phyloP scores from a whole-genome alignment of 2,113 vertebrate genomes.

The Laterallus jamaicensis region DNA sequence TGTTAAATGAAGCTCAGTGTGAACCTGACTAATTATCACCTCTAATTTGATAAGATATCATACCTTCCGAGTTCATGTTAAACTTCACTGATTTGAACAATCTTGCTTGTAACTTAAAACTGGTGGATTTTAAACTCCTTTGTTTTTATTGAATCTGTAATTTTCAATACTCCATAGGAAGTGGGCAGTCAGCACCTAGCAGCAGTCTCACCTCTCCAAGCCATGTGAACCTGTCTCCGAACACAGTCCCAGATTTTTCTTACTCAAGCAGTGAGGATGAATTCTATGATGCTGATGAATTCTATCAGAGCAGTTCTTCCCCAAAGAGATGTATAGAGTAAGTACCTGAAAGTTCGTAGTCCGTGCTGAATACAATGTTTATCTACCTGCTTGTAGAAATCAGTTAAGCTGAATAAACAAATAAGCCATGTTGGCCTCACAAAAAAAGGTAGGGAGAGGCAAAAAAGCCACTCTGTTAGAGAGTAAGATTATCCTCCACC shows the following conservation, averaged over 20 bases:
- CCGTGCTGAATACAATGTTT: not conserved
- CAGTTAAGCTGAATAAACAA: not conserved
- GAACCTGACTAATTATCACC: not conserved
- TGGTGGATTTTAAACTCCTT: not conserved
- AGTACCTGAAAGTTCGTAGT: conserved; percentile 62
- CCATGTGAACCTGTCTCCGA: conserved; percentile 92
- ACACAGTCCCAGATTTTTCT: conserved; percentile 96
- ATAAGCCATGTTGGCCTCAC: not conserved
- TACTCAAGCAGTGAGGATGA: conserved; percentile 99
- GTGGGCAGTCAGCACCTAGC: conserved; percentile 91
- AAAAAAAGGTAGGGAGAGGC: not conserved
- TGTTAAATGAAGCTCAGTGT: not conserved
- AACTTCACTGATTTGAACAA: not conserved
- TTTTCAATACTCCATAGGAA: conserved; percentile 76
- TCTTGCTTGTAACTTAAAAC: not conserved
- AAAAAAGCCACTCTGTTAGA: not conserved
- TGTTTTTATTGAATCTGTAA: not conserved
- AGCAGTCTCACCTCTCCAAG: conserved; percentile 92
- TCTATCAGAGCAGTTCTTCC: conserved; percentile 92
- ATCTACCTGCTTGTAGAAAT: not conserved
- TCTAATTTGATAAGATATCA: not conserved
- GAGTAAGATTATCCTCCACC: not conserved
- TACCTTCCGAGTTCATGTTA: not conserved
- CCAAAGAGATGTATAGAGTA: conserved; percentile 93
- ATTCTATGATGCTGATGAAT: conserved; percentile 98